A percentile compares a stretch with the other conserved stretches of the same genome.
Conservation (phyloP, 1,140 invertebrate species). For the Sinonovacula constricta region DNA sequence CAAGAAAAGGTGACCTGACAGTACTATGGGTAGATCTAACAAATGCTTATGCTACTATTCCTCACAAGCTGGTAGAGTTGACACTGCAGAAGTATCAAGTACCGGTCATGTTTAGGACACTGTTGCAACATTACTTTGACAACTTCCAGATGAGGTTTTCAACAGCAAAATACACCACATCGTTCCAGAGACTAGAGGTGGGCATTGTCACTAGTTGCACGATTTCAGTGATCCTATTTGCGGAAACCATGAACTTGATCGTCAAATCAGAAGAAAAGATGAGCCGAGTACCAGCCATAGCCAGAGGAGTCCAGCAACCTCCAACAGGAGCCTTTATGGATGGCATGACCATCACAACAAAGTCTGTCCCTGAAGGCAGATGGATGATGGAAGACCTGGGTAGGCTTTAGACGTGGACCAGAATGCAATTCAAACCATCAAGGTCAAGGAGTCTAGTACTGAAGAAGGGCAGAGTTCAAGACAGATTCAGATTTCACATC, state of each 20-base stretch:
- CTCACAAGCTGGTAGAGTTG: constrained; percentile 32
- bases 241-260: not conserved
- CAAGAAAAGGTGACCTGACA: constrained; percentile 10
- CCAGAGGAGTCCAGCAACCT: constrained; percentile 1
- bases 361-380: too few species aligned
- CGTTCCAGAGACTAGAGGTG: too few species aligned
- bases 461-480: too few species aligned
- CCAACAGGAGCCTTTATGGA: constrained; percentile 37
- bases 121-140: constrained; percentile 4
- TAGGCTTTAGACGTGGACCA: not conserved
- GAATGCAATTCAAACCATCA: constrained; percentile 28
- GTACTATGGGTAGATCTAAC: constrained; percentile 46
- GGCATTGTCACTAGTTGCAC: too few species aligned
- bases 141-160: constrained; percentile 26
- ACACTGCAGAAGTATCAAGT: constrained; percentile 24
- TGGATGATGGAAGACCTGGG: too few species aligned
- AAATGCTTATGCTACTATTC: constrained; percentile 16
- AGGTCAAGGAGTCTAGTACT: too few species aligned
- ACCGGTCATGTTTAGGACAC: not conserved
- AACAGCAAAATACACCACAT: constrained; percentile 6
- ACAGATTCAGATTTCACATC: too few species aligned
- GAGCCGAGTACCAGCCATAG: constrained; percentile 7
- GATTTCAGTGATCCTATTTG: constrained; percentile 30
- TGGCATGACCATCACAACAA: too few species aligned
- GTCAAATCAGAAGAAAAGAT: constrained; percentile 24